Evolutionary conservation across 2,888 invertebrate species (phyloP).

Genomic region (Apotomis betuletana): DNA sequence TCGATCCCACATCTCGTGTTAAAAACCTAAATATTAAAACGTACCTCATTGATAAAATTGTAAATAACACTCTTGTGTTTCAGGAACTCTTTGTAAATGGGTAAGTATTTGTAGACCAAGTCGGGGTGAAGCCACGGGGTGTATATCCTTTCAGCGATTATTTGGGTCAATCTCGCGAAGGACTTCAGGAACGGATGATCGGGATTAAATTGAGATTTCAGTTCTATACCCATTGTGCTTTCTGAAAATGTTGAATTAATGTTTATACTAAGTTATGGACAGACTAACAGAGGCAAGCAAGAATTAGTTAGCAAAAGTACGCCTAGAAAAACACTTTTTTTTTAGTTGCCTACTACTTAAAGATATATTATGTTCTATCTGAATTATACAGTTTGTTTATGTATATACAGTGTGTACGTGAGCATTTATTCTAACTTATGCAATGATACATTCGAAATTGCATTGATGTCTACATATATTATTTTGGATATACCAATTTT

Average conservation of each 20-base stretch:
- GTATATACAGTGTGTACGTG: no score
- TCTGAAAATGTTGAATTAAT: slow-evolving; percentile 25
- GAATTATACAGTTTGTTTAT: no score
- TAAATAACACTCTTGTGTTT: slow-evolving; percentile 3
- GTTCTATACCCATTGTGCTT: slow-evolving; percentile 36
- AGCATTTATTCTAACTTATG: no score
- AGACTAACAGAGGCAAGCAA: no score
- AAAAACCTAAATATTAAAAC: not conserved
- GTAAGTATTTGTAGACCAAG: slow-evolving; percentile 10
- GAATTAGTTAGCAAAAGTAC: no score
- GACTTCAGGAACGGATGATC: slow-evolving; percentile 39
- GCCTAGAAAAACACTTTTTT: no score
- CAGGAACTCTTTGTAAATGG: slow-evolving; percentile 13
- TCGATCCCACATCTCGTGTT: no score
- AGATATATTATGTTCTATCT: no score
- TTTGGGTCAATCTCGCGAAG: not conserved
- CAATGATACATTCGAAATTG: no score
- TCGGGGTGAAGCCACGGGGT: slow-evolving; percentile 25
- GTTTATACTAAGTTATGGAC: not conserved
- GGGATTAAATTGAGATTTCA: slow-evolving; percentile 37
- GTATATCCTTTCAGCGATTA: slow-evolving; percentile 17
- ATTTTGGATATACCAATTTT: no score
- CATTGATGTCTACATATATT: no score
- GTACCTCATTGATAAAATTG: slow-evolving; percentile 25
- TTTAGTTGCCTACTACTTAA: no score